These are phyloP conservation scores for Numenius arquata DNA, from an alignment of 2,113 vertebrate species.

Conservation along the genomic window DNA sequence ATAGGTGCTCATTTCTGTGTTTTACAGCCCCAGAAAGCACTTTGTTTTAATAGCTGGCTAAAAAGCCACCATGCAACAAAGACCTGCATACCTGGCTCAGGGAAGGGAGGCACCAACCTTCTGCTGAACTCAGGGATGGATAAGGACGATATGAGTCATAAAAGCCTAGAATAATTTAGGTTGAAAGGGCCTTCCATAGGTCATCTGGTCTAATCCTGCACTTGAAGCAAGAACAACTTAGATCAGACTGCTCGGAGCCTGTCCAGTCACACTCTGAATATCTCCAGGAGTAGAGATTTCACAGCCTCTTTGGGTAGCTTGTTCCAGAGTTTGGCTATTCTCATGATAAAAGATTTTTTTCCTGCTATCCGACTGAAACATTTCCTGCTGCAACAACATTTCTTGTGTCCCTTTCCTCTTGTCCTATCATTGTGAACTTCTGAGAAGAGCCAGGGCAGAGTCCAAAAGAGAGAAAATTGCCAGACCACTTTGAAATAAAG, in stretches of 20 bases:
- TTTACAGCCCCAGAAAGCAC: background rate
- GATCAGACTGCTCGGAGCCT: background rate
- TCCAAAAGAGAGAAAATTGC: background rate
- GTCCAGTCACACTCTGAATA: background rate
- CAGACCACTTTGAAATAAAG: background rate
- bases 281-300: background rate
- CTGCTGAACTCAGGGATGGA: background rate
- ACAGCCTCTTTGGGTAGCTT: background rate
- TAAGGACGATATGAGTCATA: background rate
- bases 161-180: background rate
- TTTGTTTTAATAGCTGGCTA: background rate
- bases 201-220: background rate
- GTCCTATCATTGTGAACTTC: background rate
- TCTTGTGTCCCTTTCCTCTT: background rate
- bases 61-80: background rate
- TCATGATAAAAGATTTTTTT: background rate
- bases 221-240: background rate
- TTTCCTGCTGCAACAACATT: background rate
- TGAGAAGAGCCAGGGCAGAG: background rate
- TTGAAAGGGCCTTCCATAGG: background rate
- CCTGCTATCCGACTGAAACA: background rate
- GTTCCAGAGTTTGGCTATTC: background rate
- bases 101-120: background rate
- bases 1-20: background rate
- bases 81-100: background rate